phyloP scores from a whole-genome alignment of 1,140 invertebrate genomes.

The Sitobion miscanthi region DNA sequence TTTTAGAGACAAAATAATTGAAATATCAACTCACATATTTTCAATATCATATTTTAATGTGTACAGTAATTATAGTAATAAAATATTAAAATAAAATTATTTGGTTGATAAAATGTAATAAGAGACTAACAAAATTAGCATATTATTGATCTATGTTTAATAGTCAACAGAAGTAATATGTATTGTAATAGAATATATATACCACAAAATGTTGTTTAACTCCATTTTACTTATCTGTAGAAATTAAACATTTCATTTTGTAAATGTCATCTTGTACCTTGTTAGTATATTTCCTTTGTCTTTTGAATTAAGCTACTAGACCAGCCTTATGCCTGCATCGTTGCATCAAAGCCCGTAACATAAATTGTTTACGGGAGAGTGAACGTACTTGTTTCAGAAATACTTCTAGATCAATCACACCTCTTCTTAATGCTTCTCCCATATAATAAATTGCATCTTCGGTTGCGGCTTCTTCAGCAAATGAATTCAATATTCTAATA shows the following conservation, averaged over 20 bases:
- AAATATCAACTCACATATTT: background rate
- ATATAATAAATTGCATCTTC: conserved; percentile 99
- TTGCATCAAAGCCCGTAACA: conserved; percentile 91
- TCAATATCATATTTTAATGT: background rate
- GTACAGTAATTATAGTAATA: background rate
- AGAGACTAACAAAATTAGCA: background rate
- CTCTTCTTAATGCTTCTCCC: conserved; percentile 91
- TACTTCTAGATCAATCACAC: conserved; percentile 92
- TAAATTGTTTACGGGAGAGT: conserved; percentile 94
- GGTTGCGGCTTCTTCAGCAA: conserved; percentile 96
- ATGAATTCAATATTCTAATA: conserved; percentile 86
- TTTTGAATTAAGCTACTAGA: conserved; percentile 63
- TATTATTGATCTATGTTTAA: background rate
- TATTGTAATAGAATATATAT: background rate
- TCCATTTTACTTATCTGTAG: background rate
- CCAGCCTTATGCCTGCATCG: conserved; percentile 97
- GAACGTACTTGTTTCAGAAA: conserved; percentile 97
- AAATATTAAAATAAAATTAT: background rate
- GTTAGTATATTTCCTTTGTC: background rate
- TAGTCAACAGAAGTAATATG: background rate
- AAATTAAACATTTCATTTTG: background rate
- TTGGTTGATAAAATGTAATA: background rate
- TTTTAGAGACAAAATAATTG: background rate
- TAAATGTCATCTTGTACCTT: background rate
- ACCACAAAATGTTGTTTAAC: background rate